These are phyloP conservation scores for Holacanthella duospinosa DNA, from an alignment of 2,888 invertebrate species.

Conservation along the genomic window DNA sequence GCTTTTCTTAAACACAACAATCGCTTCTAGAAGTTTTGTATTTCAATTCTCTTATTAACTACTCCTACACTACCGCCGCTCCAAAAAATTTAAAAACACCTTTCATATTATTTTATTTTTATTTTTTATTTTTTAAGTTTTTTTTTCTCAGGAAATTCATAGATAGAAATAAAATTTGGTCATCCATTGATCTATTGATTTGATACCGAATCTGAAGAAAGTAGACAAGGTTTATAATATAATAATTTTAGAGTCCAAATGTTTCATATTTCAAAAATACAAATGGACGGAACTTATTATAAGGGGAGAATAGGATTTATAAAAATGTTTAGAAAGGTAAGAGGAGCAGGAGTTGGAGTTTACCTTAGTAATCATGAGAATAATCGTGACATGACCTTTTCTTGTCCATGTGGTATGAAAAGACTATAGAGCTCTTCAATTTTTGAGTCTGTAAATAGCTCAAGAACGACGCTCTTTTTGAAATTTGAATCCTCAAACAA, in stretches of 20 bases:
- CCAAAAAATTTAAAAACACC: no score
- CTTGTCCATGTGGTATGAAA: neutral
- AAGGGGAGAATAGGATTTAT: neutral
- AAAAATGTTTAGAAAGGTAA: neutral
- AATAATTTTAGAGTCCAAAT: neutral
- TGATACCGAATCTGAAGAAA: neutral
- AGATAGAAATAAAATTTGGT: neutral
- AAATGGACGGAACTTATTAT: neutral
- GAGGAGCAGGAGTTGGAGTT: neutral
- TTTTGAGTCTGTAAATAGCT: neutral
- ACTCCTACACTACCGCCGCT: no score
- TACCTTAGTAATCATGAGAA: neutral
- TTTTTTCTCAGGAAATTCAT: no score
- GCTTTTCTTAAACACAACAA: neutral
- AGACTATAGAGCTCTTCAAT: neutral
- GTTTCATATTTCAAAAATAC: neutral
- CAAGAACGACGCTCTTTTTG: slow-evolving; percentile 24
- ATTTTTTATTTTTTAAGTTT: no score
- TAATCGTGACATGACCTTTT: neutral
- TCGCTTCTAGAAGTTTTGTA: neutral
- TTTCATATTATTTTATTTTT: no score
- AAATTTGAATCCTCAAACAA: slow-evolving; percentile 37
- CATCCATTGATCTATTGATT: neutral
- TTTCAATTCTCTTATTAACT: neutral
- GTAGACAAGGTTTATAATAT: neutral